Evolutionary conservation across 1,140 invertebrate genomes (phyloP).

Genomic region (Pseudomyrmex dendroicus): DNA sequence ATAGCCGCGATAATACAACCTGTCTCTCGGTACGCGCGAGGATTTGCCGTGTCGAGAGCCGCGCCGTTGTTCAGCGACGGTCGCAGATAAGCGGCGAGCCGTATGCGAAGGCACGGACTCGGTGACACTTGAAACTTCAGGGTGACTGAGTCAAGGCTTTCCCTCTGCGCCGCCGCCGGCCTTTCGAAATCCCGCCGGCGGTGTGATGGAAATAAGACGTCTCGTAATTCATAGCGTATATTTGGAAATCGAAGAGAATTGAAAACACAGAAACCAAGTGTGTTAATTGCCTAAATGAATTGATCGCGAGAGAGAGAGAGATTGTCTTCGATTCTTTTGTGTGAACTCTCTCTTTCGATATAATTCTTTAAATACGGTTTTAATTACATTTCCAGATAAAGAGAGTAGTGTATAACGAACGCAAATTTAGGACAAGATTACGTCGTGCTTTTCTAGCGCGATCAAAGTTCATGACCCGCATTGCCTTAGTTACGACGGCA

Average conservation of each 20-base stretch:
- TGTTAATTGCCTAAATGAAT: not conserved
- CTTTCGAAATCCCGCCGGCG: conserved; percentile 1
- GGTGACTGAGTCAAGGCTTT: conserved; percentile 78
- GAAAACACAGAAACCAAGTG: not conserved
- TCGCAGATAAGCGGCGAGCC: conserved; percentile 34
- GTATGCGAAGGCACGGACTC: conserved; percentile 62
- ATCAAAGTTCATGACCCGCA: conserved; percentile 65
- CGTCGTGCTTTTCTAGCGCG: conserved; percentile 1
- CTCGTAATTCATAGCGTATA: conserved; percentile 3
- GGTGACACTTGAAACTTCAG: conserved; percentile 68
- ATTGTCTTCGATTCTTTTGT: not conserved
- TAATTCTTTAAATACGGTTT: not conserved
- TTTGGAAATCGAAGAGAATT: not conserved
- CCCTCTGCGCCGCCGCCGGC: conserved; percentile 12
- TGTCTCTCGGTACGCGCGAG: conserved; percentile 25
- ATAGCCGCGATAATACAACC: conserved; percentile 55
- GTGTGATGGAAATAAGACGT: not conserved
- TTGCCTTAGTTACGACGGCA: conserved; percentile 50
- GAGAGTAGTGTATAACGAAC: not conserved
- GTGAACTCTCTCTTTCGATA: not conserved
- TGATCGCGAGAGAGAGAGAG: not conserved
- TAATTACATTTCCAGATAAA: not conserved
- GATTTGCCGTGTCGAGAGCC: conserved; percentile 8
- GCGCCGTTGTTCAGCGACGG: not conserved
- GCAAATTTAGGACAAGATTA: not conserved